These are phyloP conservation scores for Eira barbara DNA, from an alignment of 2,113 vertebrate species.

Conservation along the genomic window DNA sequence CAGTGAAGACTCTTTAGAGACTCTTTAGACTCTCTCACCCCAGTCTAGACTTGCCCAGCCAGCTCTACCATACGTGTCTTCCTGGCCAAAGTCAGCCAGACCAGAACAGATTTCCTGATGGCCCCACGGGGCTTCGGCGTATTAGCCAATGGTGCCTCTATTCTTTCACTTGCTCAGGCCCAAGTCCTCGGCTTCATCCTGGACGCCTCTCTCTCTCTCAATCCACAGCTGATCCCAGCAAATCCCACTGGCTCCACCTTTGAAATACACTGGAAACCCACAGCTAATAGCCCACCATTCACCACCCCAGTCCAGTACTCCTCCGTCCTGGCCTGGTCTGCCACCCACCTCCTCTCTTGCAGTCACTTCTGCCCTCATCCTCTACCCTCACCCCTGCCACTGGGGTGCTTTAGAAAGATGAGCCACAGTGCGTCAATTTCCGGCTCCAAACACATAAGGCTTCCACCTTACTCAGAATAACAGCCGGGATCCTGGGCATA, in stretches of 20 bases:
- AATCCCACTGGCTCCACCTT: neutral
- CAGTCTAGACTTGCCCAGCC: neutral
- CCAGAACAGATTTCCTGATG: neutral
- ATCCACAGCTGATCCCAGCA: neutral
- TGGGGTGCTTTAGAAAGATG: neutral
- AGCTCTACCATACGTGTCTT: neutral
- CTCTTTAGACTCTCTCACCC: no score
- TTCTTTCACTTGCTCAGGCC: neutral
- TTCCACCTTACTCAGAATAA: neutral
- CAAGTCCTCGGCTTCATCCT: neutral
- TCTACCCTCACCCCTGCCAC: neutral
- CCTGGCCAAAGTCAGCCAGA: neutral
- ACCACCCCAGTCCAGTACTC: neutral
- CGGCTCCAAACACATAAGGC: neutral
- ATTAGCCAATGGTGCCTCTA: neutral
- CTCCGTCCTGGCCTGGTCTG: neutral
- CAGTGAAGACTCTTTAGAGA: no score
- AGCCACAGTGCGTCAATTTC: neutral
- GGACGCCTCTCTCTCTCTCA: neutral
- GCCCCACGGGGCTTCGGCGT: neutral
- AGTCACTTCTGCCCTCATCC: neutral
- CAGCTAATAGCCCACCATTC: neutral
- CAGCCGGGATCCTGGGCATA: accelerated
- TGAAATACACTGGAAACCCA: neutral
- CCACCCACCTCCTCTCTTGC: neutral